A percentile compares a stretch with the other conserved stretches of the same genome.
Evolutionary conservation across 2,888 invertebrate genomes (phyloP).

Genomic region (Ecliptopera silaceata): DNA sequence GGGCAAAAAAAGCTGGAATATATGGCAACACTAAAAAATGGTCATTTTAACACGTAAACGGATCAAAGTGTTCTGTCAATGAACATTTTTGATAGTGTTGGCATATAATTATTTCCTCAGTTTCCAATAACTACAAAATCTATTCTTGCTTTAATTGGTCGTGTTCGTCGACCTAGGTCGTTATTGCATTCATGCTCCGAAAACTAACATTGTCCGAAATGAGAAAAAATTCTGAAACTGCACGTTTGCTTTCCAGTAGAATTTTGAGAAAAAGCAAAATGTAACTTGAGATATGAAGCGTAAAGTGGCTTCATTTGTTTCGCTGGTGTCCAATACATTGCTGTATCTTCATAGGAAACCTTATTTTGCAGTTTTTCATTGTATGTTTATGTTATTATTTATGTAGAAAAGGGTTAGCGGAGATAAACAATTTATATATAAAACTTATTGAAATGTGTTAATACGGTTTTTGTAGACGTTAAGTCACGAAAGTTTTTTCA

Average conservation of each 20-base stretch:
- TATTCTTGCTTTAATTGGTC: not conserved
- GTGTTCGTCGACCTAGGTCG: not conserved
- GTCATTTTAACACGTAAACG: too few relatives aligned
- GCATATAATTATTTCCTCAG: too few relatives aligned
- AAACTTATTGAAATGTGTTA: too few relatives aligned
- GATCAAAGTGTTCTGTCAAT: too few relatives aligned
- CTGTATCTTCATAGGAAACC: conserved; percentile 3
- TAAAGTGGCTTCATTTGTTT: conserved; percentile 18
- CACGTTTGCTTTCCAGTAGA: conserved; percentile 3
- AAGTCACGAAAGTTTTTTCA: too few relatives aligned
- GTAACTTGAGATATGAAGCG: conserved; percentile 10
- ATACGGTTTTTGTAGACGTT: too few relatives aligned
- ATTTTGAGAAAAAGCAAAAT: conserved; percentile 3
- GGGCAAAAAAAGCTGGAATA: too few relatives aligned
- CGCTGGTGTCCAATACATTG: conserved; percentile 8
- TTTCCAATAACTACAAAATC: too few relatives aligned
- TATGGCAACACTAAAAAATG: too few relatives aligned
- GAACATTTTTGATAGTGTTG: too few relatives aligned
- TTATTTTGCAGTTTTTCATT: conserved; percentile 4
- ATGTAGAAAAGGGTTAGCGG: not conserved
- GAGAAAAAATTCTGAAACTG: not conserved
- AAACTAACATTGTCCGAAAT: not conserved
- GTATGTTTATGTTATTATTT: not conserved
- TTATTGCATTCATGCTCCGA: not conserved
- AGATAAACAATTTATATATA: too few relatives aligned